Conservation (phyloP, 2,888 invertebrate genomes). For the Acronicta aceris region DNA sequence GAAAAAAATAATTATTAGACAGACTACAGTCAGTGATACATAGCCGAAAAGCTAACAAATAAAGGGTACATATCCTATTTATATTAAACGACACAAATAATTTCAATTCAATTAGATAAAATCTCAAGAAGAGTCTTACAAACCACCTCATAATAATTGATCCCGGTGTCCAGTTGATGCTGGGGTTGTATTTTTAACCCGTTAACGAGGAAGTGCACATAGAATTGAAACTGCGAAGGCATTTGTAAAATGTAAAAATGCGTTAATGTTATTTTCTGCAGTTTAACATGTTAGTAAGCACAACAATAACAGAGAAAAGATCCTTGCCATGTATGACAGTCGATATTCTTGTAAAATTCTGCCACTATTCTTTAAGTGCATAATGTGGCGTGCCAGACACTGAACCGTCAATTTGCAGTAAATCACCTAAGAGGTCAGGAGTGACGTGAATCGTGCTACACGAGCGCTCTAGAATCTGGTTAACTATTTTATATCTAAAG, state of each 20-base stretch:
- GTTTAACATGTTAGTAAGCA: too few species aligned
- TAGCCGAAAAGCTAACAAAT: too few species aligned
- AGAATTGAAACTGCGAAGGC: not conserved
- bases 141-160: constrained; percentile 44
- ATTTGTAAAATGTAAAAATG: not conserved
- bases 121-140: constrained; percentile 26
- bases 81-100: too few species aligned
- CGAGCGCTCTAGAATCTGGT: constrained; percentile 41
- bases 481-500: constrained; percentile 15
- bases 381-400: constrained; percentile 51
- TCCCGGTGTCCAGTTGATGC: constrained; percentile 23
- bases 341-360: constrained; percentile 40
- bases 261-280: too few species aligned
- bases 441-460: constrained; percentile 53
- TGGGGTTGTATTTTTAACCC: constrained; percentile 29
- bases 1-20: too few species aligned
- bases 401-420: constrained; percentile 73
- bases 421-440: constrained; percentile 66
- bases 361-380: constrained; percentile 38
- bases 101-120: constrained; percentile 11
- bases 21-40: too few species aligned
- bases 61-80: too few species aligned
- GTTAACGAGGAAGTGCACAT: constrained; percentile 3
- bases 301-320: too few species aligned
- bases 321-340: constrained; percentile 12